These are phyloP conservation scores for Rattus rattus DNA, from an alignment of 2,113 vertebrate species.

Conservation along the genomic window DNA sequence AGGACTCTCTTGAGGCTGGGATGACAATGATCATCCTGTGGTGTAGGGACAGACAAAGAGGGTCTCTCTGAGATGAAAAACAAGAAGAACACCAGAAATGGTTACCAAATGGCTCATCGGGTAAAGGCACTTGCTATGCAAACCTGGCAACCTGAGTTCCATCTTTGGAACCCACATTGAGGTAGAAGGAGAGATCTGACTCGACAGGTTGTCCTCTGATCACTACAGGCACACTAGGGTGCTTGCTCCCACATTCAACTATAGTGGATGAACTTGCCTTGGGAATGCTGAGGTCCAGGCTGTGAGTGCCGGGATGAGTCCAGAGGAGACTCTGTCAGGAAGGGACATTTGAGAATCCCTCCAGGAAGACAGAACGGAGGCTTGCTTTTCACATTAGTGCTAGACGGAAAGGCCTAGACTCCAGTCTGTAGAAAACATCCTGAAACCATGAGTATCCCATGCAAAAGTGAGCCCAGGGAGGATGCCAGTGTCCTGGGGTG, in stretches of 20 bases:
- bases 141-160: too few relatives aligned
- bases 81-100: background rate
- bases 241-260: too few relatives aligned
- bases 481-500: background rate
- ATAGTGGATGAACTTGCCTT: background rate
- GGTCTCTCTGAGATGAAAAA: background rate
- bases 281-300: too few relatives aligned
- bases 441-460: accelerated
- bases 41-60: background rate
- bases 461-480: background rate
- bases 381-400: background rate
- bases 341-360: background rate
- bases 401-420: background rate
- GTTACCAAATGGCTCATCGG: too few relatives aligned
- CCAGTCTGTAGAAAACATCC: accelerated
- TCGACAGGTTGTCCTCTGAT: background rate
- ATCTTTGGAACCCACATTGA: background rate
- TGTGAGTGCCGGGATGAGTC: background rate
- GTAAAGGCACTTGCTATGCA: background rate
- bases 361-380: background rate
- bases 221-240: background rate
- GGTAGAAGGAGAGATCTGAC: background rate
- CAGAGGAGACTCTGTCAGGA: background rate
- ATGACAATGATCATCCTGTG: background rate
- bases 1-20: accelerated